phyloP scores from a whole-genome alignment of 2,113 vertebrate species.

The Steatornis caripensis region DNA sequence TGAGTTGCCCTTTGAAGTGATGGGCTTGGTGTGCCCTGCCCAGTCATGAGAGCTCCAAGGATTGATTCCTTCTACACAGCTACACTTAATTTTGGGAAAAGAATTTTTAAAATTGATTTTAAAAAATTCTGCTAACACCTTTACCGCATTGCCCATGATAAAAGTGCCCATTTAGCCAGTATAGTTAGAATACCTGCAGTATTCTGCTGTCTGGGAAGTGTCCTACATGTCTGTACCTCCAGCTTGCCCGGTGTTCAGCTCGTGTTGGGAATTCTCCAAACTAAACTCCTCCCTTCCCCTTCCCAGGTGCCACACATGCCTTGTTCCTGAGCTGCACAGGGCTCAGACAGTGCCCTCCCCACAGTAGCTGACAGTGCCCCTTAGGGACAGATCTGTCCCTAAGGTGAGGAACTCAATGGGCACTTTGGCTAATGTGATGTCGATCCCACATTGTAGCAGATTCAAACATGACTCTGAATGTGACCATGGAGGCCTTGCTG shows the following conservation, averaged over 20 bases:
- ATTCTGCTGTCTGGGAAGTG: background rate
- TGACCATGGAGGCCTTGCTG: background rate
- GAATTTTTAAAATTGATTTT: background rate
- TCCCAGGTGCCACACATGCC: background rate
- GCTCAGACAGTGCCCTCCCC: background rate
- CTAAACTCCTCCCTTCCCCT: background rate
- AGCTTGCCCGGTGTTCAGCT: background rate
- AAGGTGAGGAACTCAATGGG: background rate
- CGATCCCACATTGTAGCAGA: background rate
- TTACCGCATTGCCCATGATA: background rate
- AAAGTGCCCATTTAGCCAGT: background rate
- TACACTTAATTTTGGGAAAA: background rate
- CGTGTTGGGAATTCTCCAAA: background rate
- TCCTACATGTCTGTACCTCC: background rate
- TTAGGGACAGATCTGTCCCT: rapidly evolving
- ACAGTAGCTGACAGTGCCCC: background rate
- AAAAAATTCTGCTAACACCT: background rate
- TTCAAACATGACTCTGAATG: background rate
- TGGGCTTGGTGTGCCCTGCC: background rate
- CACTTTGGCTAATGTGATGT: background rate
- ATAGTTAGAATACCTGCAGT: background rate
- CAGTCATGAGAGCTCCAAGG: background rate
- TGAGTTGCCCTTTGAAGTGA: background rate
- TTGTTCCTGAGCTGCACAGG: background rate
- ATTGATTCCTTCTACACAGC: background rate